Base-by-base conservation (phyloP, 2,113 vertebrate genomes). In the Caretta caretta region DNA sequence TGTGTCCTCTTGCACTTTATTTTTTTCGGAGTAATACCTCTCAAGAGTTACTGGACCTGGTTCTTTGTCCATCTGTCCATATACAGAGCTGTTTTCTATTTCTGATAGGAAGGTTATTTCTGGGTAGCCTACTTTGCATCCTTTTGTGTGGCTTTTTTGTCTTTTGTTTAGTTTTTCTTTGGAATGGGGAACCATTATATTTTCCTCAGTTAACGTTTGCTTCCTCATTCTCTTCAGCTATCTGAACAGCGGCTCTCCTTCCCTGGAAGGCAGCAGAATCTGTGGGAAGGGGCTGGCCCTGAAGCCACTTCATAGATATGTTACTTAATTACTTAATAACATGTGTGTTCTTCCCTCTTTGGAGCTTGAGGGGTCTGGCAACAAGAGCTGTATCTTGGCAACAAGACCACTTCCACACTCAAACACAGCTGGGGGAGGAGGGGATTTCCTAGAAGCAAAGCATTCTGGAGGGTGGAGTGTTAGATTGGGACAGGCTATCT, bases 291-390 rank as follows among this genome's bases (percentile, higher is more conserved):
- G 87, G 81, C 91, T 90, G 92, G 85, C 91, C 96, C 76, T 93
- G 84, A 92, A 81, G 49, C 80, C 93, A 88, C 94, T 90, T 80
- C 87, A 25, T 90, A 93, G 94, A 87, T 25, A 17, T 95, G 92
- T 97, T 96, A 84, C 94, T 96, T 96, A 97, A 97, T 90, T 83
- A 57, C 92, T 83, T 53, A 89, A 96, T 90, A 91, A 90, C 84
- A 72, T 94, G 80, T 86, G 93, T 80, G 94, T 56, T 69, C 89
- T 59, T 75, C 72, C 80, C 95, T 82, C 83, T 94, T 94, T 49
- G 76, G 90, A 97, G 93, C 84, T 89, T 84, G 90, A 95, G 89
- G 90, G 80, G 84, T 84, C 82, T 93, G 69, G 12, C 9, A 92
- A 85, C 22, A 49, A 93, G 91, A 87, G 29, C n/a, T 80, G 81